Base-by-base conservation (phyloP, 2,888 invertebrate genomes). In the Oxycera nigricornis region DNA sequence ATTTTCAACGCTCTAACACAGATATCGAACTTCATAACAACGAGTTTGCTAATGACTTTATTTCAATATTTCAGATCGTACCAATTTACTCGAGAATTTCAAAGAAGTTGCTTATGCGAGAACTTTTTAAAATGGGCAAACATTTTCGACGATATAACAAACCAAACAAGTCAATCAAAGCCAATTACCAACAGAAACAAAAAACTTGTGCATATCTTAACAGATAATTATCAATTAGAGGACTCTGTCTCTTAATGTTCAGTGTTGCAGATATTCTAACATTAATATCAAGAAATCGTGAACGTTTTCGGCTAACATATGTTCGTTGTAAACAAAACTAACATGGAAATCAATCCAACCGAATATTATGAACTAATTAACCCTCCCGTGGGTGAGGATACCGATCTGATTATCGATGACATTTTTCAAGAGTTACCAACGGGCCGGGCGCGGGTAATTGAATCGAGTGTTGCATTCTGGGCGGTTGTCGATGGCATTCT, bases 401-500 rank as follows among this genome's bases (percentile, higher is more conserved):
- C 74, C 67, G 31, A 68, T 11, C 78, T 77, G 67, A 35, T 74
- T 22, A 72, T 72, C 31, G 74, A 74, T 26, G 62, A 52, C 41
- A 74, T 76, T 73, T 72, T 39, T 39, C 74, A 31, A n/a, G 75
- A 73, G 75, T 73, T 79, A 76, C 79, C 78, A 67, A n/a, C 9
- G 7, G 74, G 76, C 68, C 76, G 72, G 14, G 55, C 65, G n/a
- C 80, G 80, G 2, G 62, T 55, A 1, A 72, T 76, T 20, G 77
- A 77, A 52, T 73, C 76, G 24, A 75, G 75, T 75, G 72, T 77
- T 26, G 77, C 77, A 30, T 73, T 77, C n/a, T 92, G 92, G 92
- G 88, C 90, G 79, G 86, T 89, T 78, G 84, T 91, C 74, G 92
- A 93, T 85, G 88, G 88, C 31, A 81, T 90, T 17, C 86, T 93